Conservation (phyloP, 2,888 invertebrate species). For the Melanchra persicariae region DNA sequence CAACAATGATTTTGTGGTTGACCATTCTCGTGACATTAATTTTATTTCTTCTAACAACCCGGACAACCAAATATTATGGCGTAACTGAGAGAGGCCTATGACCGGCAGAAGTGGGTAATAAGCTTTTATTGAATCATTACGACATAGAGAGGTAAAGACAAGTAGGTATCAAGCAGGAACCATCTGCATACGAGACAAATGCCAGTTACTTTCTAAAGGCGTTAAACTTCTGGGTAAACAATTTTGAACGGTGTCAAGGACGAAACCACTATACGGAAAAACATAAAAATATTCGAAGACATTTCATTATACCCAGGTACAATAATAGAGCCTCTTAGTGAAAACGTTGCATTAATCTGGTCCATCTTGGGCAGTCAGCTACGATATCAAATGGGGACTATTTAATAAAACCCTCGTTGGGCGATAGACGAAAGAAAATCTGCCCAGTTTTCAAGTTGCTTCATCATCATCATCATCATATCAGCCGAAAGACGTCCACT, state of each 20-base stretch:
- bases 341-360: too few species aligned
- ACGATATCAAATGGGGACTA: too few species aligned
- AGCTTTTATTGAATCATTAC: neutral
- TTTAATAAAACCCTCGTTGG: too few species aligned
- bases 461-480: too few species aligned
- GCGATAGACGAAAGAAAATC: too few species aligned
- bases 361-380: too few species aligned
- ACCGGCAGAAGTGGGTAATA: neutral
- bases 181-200: neutral
- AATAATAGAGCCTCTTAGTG: too few species aligned
- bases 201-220: neutral
- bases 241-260: slow-evolving; percentile 1
- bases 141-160: neutral
- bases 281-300: slow-evolving; percentile 9
- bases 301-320: too few species aligned
- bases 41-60: neutral
- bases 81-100: neutral
- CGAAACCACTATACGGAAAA: slow-evolving; percentile 35
- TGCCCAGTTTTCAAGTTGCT: too few species aligned
- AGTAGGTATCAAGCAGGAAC: slow-evolving; percentile 14
- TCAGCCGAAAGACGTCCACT: too few species aligned
- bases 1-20: neutral
- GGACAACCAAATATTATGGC: neutral
- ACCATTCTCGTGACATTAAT: neutral
- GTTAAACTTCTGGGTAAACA: neutral